Conservation (phyloP, 2,797 vertebrate genomes). For the Microhierax caerulescens region DNA sequence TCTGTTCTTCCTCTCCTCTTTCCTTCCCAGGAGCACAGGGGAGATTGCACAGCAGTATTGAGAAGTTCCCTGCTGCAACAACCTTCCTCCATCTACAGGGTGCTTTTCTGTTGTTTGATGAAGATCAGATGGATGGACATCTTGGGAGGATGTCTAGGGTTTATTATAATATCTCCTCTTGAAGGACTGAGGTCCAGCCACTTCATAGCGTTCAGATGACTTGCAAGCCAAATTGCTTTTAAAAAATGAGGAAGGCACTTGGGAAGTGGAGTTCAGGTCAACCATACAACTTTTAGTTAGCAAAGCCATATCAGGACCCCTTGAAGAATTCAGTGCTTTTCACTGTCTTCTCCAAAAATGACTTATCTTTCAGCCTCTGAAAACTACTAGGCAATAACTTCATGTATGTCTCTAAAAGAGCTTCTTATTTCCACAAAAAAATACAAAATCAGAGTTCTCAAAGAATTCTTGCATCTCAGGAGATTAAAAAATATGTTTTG, state of each 20-base stretch:
- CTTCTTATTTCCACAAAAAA: background rate
- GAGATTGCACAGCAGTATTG: background rate
- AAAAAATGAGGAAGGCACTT: background rate
- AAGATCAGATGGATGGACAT: background rate
- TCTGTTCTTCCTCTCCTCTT: background rate
- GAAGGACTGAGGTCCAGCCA: background rate
- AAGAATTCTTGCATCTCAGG: background rate
- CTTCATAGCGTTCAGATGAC: background rate
- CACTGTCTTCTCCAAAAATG: background rate
- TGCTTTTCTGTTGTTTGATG: accelerated
- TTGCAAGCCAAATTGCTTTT: background rate
- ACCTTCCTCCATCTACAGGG: background rate
- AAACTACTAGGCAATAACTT: background rate
- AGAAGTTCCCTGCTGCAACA: background rate
- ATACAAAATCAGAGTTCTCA: background rate
- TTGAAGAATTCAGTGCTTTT: background rate
- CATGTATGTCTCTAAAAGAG: background rate
- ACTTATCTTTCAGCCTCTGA: background rate
- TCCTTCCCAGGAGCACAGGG: background rate
- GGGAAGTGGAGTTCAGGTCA: background rate
- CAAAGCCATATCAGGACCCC: background rate
- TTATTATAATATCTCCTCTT: background rate
- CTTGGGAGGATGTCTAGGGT: background rate
- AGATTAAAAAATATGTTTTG: background rate
- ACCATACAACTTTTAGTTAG: background rate